Evolutionary conservation across 2,888 invertebrate species (phyloP).

Genomic region (Caenorhabditis plicata): DNA sequence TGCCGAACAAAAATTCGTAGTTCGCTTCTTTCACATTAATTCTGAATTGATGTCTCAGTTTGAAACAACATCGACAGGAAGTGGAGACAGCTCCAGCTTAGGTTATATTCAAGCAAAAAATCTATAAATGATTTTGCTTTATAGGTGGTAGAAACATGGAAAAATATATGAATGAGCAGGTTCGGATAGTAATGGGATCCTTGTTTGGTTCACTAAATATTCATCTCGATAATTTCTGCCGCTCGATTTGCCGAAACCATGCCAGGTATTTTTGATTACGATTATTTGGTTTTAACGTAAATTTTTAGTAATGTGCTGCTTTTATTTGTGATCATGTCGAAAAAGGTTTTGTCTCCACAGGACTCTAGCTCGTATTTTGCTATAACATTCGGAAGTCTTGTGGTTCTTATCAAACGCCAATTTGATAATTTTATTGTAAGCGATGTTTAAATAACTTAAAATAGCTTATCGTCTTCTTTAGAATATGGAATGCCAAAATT

Average conservation of each 20-base stretch:
- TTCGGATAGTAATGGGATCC: slow-evolving; percentile 77
- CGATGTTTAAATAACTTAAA: not conserved
- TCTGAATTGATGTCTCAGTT: slow-evolving; percentile 64
- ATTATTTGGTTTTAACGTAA: not conserved
- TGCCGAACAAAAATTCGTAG: slow-evolving; percentile 91
- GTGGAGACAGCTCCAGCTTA: slow-evolving; percentile 44
- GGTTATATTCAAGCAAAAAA: too few relatives aligned
- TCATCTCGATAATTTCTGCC: slow-evolving; percentile 83
- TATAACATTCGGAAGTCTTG: slow-evolving; percentile 79
- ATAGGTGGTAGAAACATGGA: slow-evolving; percentile 46
- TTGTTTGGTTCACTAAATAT: slow-evolving; percentile 85
- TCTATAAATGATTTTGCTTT: not conserved
- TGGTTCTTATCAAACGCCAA: slow-evolving; percentile 84
- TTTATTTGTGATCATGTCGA: slow-evolving; percentile 84
- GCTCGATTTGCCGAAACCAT: slow-evolving; percentile 73
- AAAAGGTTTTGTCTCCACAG: slow-evolving; percentile 77
- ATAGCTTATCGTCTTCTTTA: slow-evolving; percentile 11
- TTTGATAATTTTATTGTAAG: slow-evolving; percentile 84
- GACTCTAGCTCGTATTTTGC: slow-evolving; percentile 83
- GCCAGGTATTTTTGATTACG: slow-evolving; percentile 15
- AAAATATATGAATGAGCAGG: slow-evolving; percentile 68
- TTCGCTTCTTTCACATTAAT: slow-evolving; percentile 84
- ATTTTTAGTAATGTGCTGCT: slow-evolving; percentile 83
- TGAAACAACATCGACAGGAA: slow-evolving; percentile 53
- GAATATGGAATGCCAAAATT: slow-evolving; percentile 41